Evolutionary conservation across 2,888 invertebrate genomes (phyloP).

Genomic region (Sphecodes monilicornis): DNA sequence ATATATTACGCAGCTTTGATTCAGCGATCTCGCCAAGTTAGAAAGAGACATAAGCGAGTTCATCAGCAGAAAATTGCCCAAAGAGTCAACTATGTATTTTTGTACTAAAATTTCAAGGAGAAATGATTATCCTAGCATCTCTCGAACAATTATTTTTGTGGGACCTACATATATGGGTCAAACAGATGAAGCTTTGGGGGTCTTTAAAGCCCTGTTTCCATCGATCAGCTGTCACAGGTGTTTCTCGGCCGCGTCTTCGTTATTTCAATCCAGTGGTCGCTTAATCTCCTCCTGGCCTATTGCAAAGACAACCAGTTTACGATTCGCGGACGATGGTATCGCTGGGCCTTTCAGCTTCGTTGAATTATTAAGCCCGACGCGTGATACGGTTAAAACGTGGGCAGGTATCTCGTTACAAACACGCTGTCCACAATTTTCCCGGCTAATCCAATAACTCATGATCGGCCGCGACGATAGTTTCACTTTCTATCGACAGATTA

Average conservation of each 20-base stretch:
- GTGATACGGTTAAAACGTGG: conserved; percentile 21
- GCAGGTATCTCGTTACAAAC: conserved; percentile 35
- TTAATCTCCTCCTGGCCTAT: conserved; percentile 43
- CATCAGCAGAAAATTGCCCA: too few relatives aligned
- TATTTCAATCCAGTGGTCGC: conserved; percentile 32
- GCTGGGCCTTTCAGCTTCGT: conserved; percentile 21
- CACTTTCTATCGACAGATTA: conserved; percentile 51
- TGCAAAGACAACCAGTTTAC: conserved; percentile 15
- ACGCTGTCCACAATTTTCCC: conserved; percentile 44
- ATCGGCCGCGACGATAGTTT: conserved; percentile 47
- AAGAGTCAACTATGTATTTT: too few relatives aligned
- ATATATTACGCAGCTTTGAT: neutral
- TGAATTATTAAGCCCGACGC: conserved; percentile 49
- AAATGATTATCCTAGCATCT: neutral
- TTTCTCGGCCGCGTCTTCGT: conserved; percentile 27
- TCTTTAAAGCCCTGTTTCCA: too few relatives aligned
- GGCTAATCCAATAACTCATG: conserved; percentile 36
- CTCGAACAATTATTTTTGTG: neutral
- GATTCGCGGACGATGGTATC: conserved; percentile 41
- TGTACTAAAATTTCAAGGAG: too few relatives aligned
- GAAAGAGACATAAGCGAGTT: conserved; percentile 52
- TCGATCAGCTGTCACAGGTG: neutral
- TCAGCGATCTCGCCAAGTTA: neutral
- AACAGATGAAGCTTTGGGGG: too few relatives aligned
- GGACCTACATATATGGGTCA: too few relatives aligned